These are phyloP conservation scores for Apamea epomidion DNA, from an alignment of 2,888 invertebrate species.

Conservation along the genomic window DNA sequence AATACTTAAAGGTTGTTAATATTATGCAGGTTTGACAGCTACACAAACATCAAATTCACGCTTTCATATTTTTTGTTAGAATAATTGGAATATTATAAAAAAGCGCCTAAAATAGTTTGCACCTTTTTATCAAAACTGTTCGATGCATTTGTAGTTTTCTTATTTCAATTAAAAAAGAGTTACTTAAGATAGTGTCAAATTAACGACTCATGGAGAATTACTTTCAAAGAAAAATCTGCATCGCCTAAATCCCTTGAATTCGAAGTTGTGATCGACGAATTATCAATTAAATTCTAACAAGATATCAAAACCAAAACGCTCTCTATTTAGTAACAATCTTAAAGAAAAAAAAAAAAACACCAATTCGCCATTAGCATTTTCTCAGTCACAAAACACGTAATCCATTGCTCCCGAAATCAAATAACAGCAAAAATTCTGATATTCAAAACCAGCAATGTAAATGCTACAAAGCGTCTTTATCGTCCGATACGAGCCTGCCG, in stretches of 20 bases:
- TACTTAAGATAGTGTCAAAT: neutral
- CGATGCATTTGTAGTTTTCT: neutral
- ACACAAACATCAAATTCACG: constrained; percentile 52
- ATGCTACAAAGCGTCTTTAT: constrained; percentile 75
- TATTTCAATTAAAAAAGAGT: no score
- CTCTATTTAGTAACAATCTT: constrained; percentile 14
- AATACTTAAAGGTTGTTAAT: neutral
- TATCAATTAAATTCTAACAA: constrained; percentile 19
- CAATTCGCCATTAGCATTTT: neutral
- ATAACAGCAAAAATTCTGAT: constrained; percentile 8
- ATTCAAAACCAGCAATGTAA: constrained; percentile 71
- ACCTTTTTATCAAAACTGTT: neutral
- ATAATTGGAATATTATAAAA: constrained; percentile 58
- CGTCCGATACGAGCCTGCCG: constrained; percentile 74
- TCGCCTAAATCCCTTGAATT: neutral
- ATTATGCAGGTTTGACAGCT: constrained; percentile 54
- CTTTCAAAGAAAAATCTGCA: neutral
- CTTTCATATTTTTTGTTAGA: constrained; percentile 36
- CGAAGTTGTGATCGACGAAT: neutral
- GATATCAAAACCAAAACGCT: constrained; percentile 17
- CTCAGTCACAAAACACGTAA: neutral
- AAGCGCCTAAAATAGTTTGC: constrained; percentile 27
- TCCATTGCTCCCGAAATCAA: constrained; percentile 43
- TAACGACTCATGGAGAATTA: neutral
- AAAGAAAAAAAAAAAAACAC: constrained; percentile 1